These are phyloP conservation scores for Lordiphosa mommai DNA, from an alignment of 1,140 invertebrate genomes.

Conservation along the genomic window DNA sequence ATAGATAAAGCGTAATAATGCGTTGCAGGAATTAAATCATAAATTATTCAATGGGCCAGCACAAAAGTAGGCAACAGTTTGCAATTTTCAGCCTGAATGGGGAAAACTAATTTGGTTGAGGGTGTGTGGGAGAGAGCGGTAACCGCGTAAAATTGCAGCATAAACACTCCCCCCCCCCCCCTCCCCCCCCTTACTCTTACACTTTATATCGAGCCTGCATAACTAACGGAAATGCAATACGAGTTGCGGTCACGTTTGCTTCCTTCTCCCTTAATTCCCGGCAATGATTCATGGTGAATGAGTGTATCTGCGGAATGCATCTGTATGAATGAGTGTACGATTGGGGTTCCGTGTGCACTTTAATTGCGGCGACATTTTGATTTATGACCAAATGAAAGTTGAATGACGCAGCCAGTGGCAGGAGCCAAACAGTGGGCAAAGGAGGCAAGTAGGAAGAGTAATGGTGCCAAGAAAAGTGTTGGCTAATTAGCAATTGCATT, in stretches of 20 bases:
- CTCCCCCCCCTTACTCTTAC: constrained; percentile 11
- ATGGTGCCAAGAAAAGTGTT: neutral
- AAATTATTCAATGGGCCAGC: constrained; percentile 35
- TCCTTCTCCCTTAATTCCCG: no score
- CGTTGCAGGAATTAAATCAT: constrained; percentile 32
- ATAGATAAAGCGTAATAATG: constrained; percentile 58
- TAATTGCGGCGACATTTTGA: constrained; percentile 59
- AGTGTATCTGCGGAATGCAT: neutral
- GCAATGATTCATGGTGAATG: constrained; percentile 20
- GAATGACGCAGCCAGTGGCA: constrained; percentile 15
- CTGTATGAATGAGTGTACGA: neutral
- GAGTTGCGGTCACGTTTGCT: constrained; percentile 35
- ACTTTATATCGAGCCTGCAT: constrained; percentile 62
- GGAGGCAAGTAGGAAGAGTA: neutral
- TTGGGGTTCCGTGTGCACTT: constrained; percentile 19
- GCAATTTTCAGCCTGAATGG: constrained; percentile 35
- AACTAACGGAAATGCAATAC: constrained; percentile 61
- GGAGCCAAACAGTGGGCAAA: neutral
- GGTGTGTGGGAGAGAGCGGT: neutral
- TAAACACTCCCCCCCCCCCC: constrained; percentile 27
- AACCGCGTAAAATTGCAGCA: constrained; percentile 50
- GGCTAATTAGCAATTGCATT: neutral
- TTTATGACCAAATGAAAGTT: constrained; percentile 48
- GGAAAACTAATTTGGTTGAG: constrained; percentile 24
- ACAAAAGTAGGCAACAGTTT: constrained; percentile 19